Conservation (phyloP, 2,113 vertebrate genomes). For the Sterna hirundo region DNA sequence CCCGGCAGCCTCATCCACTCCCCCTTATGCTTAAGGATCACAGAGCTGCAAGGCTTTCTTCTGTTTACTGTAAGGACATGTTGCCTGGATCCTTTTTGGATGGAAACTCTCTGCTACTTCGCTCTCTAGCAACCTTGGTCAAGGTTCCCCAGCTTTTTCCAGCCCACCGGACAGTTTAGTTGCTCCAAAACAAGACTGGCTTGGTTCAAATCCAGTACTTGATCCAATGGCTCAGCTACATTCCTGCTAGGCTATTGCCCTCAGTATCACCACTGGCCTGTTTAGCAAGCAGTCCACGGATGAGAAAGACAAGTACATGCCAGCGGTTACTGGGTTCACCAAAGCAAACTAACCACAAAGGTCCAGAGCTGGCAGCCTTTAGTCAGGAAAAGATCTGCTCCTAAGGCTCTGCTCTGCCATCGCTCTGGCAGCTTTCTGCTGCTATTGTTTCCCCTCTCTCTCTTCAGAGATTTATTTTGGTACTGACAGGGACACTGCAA, state of each 20-base stretch:
- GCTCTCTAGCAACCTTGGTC: slow-evolving; percentile 60
- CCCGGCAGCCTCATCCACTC: slow-evolving; percentile 19
- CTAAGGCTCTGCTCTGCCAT: neutral
- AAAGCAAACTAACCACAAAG: slow-evolving; percentile 28
- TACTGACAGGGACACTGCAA: neutral
- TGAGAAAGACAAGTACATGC: neutral
- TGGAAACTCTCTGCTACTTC: slow-evolving; percentile 16
- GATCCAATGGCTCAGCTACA: neutral
- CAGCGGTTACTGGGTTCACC: slow-evolving; percentile 7
- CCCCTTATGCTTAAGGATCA: slow-evolving; percentile 10
- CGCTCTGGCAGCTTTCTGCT: neutral
- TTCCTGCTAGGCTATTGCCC: slow-evolving; percentile 2
- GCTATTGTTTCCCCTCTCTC: neutral
- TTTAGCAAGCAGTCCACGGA: neutral
- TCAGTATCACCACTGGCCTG: neutral
- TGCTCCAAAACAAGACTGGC: slow-evolving; percentile 32
- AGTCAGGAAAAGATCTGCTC: neutral
- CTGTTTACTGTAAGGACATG: slow-evolving; percentile 56
- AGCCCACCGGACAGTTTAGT: slow-evolving; percentile 23
- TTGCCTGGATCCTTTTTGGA: slow-evolving; percentile 66
- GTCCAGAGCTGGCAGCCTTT: slow-evolving; percentile 24
- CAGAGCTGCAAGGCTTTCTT: slow-evolving; percentile 28
- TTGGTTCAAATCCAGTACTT: slow-evolving; percentile 13
- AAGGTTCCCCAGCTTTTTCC: slow-evolving; percentile 43
- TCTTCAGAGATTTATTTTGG: slow-evolving; percentile 14